A percentile compares a stretch with the other conserved stretches of the same genome.
Conservation (phyloP, 1,140 invertebrate genomes). For the Dinothrombium tinctorium region DNA sequence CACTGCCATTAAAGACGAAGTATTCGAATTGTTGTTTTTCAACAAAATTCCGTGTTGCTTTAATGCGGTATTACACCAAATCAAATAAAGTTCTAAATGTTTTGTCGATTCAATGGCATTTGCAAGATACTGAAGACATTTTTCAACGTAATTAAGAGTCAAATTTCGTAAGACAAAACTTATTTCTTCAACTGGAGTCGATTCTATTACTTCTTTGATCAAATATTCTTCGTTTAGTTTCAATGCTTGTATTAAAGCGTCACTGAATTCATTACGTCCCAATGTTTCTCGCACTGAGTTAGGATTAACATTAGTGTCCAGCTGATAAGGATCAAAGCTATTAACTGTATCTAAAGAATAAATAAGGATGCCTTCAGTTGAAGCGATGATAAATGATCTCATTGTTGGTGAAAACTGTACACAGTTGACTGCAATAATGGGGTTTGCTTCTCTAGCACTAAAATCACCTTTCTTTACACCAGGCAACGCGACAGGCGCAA, state of each 20-base stretch:
- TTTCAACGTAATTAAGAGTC: conserved; percentile 45
- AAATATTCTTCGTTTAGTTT: conserved; percentile 57
- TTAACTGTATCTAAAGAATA: conserved; percentile 57
- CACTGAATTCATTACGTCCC: conserved; percentile 33
- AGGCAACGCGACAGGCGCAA: conserved; percentile 40
- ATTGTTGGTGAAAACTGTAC: conserved; percentile 83
- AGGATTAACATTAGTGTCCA: conserved; percentile 49
- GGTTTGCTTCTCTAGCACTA: conserved; percentile 53
- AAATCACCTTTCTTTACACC: conserved; percentile 69
- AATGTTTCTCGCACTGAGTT: conserved; percentile 36
- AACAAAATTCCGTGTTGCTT: conserved; percentile 32
- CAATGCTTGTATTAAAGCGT: conserved; percentile 57
- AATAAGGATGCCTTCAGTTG: conserved; percentile 75
- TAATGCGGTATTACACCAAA: conserved; percentile 46
- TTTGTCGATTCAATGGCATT: conserved; percentile 41
- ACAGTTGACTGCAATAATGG: conserved; percentile 59
- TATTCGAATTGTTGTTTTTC: conserved; percentile 22
- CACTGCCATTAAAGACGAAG: conserved; percentile 14
- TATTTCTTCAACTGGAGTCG: conserved; percentile 44
- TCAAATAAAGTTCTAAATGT: conserved; percentile 66
- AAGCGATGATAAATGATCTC: conserved; percentile 63
- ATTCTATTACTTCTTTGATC: conserved; percentile 60
- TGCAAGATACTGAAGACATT: conserved; percentile 41
- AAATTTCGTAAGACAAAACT: conserved; percentile 40
- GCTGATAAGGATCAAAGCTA: conserved; percentile 59